These are phyloP conservation scores for Galeopsomyia nigrocyanea DNA, from an alignment of 2,888 invertebrate genomes.

Conservation along the genomic window DNA sequence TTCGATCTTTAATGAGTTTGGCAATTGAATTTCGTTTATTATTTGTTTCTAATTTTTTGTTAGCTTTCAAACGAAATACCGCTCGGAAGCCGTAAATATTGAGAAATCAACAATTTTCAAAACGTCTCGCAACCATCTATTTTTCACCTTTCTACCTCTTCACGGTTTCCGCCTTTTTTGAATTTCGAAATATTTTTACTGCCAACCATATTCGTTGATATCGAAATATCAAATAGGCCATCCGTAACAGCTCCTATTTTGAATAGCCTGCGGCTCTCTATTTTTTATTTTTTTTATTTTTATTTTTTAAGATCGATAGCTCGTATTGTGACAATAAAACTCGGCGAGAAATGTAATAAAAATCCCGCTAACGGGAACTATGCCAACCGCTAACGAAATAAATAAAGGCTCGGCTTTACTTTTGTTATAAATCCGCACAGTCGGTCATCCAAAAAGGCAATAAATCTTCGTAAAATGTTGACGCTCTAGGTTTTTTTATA, in stretches of 20 bases:
- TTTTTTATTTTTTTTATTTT: too few species aligned
- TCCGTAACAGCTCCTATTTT: constrained; percentile 4
- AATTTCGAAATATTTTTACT: constrained; percentile 2
- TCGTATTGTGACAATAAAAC: constrained; percentile 7
- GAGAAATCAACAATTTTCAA: too few species aligned
- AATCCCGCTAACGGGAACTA: background rate
- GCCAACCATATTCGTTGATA: background rate
- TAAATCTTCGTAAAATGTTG: too few species aligned
- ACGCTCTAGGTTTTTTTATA: too few species aligned
- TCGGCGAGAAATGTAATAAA: constrained; percentile 17
- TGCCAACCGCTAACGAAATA: too few species aligned
- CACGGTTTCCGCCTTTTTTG: background rate
- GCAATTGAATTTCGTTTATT: background rate
- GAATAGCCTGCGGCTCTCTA: background rate
- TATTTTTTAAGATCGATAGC: constrained; percentile 22
- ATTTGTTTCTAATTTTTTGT: background rate
- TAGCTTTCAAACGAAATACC: background rate
- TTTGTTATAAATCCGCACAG: too few species aligned
- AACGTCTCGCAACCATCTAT: too few species aligned
- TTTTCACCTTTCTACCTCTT: background rate
- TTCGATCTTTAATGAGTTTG: background rate
- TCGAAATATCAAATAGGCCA: constrained; percentile 11
- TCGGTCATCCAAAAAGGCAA: too few species aligned
- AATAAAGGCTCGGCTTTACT: too few species aligned
- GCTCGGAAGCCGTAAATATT: too few species aligned